These are phyloP conservation scores for Phainopepla nitens DNA, from an alignment of 2,113 vertebrate species.

Conservation along the genomic window DNA sequence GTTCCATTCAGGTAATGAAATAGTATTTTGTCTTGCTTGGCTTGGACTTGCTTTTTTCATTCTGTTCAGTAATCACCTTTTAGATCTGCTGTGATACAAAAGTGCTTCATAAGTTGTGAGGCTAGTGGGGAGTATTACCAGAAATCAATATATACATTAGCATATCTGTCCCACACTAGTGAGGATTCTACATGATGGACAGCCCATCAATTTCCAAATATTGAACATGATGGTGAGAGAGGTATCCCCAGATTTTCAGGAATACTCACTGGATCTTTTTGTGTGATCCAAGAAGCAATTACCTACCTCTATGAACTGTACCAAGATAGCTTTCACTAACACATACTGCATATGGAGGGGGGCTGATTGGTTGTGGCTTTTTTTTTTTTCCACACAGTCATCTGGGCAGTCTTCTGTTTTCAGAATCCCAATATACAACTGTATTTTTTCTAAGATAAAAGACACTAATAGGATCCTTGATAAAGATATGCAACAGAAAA, in stretches of 20 bases:
- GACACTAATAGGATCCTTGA: not conserved
- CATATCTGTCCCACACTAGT: not conserved
- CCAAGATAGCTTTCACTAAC: not conserved
- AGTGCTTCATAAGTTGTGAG: not conserved
- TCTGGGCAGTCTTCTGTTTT: not conserved
- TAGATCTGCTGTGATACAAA: not conserved
- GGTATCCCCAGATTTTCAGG: not conserved
- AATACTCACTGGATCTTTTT: not conserved
- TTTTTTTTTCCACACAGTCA: not conserved
- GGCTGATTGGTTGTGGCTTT: fast-evolving
- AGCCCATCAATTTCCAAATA: not conserved
- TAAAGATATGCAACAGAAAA: not conserved
- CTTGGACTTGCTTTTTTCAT: not conserved
- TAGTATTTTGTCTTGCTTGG: not conserved
- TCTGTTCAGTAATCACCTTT: not conserved
- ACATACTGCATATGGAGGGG: fast-evolving
- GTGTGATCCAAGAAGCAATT: not conserved
- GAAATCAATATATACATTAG: not conserved
- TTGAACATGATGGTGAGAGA: fast-evolving
- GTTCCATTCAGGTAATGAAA: not conserved
- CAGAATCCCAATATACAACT: not conserved
- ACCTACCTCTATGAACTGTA: not conserved
- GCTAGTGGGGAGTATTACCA: not conserved
- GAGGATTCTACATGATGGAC: not conserved
- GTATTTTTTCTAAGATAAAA: not conserved